These are phyloP conservation scores for Macrotrachela quadricornifera DNA, from an alignment of 1,140 invertebrate genomes.

Conservation along the genomic window DNA sequence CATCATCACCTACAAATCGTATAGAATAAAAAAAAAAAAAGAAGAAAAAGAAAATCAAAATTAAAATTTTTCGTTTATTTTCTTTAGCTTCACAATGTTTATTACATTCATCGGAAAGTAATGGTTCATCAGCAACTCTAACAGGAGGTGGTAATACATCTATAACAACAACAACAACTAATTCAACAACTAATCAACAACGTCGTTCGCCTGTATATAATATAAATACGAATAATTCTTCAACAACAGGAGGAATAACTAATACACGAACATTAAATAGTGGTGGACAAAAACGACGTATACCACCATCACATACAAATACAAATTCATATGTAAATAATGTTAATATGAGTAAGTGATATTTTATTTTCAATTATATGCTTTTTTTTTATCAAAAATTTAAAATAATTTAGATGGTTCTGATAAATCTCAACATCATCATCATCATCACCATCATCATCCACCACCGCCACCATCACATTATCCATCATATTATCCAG, in stretches of 20 bases:
- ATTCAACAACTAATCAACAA: no score
- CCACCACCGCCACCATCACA: not conserved
- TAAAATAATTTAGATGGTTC: not conserved
- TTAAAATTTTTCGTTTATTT: no score
- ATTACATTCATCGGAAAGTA: no score
- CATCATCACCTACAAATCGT: not conserved
- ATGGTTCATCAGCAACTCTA: no score
- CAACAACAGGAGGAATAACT: no score
- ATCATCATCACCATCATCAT: not conserved
- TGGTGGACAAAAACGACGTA: conserved; percentile 12
- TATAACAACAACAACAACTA: no score
- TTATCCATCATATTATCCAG: not conserved
- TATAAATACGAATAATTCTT: no score
- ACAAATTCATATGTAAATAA: conserved; percentile 14
- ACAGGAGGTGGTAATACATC: no score
- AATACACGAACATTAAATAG: not conserved
- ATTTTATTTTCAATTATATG: not conserved
- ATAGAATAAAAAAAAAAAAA: no score
- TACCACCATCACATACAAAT: conserved; percentile 21
- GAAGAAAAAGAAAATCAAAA: no score
- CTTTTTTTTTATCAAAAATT: not conserved
- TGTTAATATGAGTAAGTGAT: conserved; percentile 10
- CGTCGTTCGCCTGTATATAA: no score
- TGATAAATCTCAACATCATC: not conserved
- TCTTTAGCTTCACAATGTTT: no score